Evolutionary conservation across 2,888 invertebrate species (phyloP), one percentile per base, ranked within the genome.

Genomic region (Plagiodera versicolora): DNA sequence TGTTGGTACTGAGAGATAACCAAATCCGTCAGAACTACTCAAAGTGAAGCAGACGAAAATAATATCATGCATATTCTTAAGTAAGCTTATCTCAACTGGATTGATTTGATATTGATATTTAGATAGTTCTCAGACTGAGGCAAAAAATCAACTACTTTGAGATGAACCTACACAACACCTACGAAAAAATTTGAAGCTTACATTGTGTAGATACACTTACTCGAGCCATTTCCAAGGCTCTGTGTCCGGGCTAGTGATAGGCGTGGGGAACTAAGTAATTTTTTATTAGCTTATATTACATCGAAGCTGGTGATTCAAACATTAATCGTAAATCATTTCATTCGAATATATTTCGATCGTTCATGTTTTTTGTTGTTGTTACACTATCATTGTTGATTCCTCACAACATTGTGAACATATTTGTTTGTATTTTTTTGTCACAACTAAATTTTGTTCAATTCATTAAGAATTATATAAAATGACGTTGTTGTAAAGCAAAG

Each of bases 161-260:
- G 39, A 39, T 39, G 14, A 39, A 39, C 39, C 4, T 39, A 39
- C 14, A 4, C 1, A 4, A 1, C 6, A 39, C 14, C 3, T 39
- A 10, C 14, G n/a, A 39, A 39, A n/a, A 39, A 14, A 39, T 32
- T 10, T 39, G 14, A 39, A 39, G 39, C 39, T 39, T 39, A 39
- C 32, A 32, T 32, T 2, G 39, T 39, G 39, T 39, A 39, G 39
- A 39, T 64, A 60, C 60, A 89, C 89, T 89, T 90, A 90, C 89
- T 88, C 88, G 86, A 92, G 89, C 92, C 92, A 92, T 83, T 90
- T 91, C 91, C 91, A 91, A 81, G 91, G 90, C 87, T 92, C 92
- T 81, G 88, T 89, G 83, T 91, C 92, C 86, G 92, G 91, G 81
- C 89, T 89, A 84, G 90, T 90, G 86, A 89, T 88, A 80, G 92